These are phyloP conservation scores for Ganaspis sp. DNA, from an alignment of 1,140 invertebrate species.

Conservation along the genomic window DNA sequence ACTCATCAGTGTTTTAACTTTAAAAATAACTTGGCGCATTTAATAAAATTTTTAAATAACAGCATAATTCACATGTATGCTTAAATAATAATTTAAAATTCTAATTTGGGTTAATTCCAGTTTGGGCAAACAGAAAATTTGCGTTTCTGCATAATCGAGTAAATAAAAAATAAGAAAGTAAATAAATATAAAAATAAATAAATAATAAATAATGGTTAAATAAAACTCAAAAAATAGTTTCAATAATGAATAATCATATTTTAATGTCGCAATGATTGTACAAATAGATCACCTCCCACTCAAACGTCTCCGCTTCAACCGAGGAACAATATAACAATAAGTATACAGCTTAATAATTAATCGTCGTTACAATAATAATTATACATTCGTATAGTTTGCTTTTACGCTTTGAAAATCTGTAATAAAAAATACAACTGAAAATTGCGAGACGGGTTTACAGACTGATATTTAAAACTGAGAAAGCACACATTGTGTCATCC, in stretches of 20 bases:
- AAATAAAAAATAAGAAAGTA: no score
- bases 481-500: conserved; percentile 22
- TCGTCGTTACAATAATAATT: conserved; percentile 64
- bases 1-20: no score
- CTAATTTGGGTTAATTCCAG: no score
- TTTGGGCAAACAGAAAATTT: no score
- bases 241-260: conserved; percentile 76
- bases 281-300: conserved; percentile 74
- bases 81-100: no score
- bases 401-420: neutral
- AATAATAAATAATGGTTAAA: no score
- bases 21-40: no score
- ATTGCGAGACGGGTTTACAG: conserved; percentile 12
- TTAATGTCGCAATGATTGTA: conserved; percentile 78
- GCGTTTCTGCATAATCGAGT: no score
- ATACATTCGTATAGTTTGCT: conserved; percentile 27
- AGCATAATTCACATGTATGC: no score
- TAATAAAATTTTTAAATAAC: no score
- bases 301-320: conserved; percentile 72
- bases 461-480: neutral
- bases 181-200: no score
- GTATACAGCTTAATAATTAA: conserved; percentile 69
- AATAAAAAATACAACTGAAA: conserved; percentile 8
- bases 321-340: conserved; percentile 75
- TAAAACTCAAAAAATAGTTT: no score